Percentiles rank a stretch among this genome's conserved stretches.
Evolutionary conservation across 2,113 vertebrate species (phyloP).

Genomic region (Caloenas nicobarica): DNA sequence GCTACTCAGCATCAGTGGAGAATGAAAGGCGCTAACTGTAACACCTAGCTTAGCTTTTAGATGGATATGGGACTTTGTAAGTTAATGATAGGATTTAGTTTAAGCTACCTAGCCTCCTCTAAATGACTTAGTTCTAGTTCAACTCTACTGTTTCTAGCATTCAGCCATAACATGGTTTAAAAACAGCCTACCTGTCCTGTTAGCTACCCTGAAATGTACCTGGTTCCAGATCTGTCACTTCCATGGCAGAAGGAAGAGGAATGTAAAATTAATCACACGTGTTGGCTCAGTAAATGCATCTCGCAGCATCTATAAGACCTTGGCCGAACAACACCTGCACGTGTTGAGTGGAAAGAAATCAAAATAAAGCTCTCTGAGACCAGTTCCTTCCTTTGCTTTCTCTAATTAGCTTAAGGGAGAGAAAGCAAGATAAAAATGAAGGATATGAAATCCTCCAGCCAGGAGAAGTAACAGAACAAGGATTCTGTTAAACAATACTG

Average conservation of each 20-base stretch:
- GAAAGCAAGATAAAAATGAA: background rate
- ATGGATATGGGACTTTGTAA: background rate
- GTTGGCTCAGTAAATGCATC: background rate
- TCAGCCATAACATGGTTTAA: background rate
- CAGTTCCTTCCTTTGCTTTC: background rate
- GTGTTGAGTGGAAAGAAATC: background rate
- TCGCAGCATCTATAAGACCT: background rate
- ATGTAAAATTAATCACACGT: background rate
- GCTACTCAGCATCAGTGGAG: background rate
- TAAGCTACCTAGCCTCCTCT: background rate
- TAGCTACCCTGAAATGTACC: background rate
- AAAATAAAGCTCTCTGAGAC: background rate
- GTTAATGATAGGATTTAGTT: background rate
- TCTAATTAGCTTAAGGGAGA: background rate
- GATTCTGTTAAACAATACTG: background rate
- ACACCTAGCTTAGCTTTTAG: background rate
- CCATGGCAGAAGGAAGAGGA: background rate
- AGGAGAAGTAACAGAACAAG: background rate
- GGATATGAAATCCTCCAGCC: background rate
- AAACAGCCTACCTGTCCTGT: background rate
- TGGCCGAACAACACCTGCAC: background rate
- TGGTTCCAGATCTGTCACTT: background rate
- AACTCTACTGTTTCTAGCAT: background rate
- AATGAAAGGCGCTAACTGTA: background rate
- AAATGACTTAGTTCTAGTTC: background rate